Evolutionary conservation across 2,113 vertebrate genomes (phyloP).

Genomic region (Madoqua kirkii): DNA sequence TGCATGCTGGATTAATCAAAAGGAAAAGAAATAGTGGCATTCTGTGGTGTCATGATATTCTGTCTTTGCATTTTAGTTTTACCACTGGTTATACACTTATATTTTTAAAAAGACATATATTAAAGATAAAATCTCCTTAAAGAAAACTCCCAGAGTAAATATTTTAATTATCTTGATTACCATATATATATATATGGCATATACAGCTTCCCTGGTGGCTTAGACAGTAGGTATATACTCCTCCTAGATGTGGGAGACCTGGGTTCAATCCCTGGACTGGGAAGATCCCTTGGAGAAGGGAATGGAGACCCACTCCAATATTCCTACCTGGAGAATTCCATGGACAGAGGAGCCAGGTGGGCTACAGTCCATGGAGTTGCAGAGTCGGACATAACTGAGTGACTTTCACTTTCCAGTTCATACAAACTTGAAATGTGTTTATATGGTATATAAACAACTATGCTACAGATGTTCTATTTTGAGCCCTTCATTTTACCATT

Average conservation of each 20-base stretch:
- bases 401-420: neutral
- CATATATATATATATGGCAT: neutral
- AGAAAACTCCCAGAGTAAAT: neutral
- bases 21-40: neutral
- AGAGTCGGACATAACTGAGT: rapidly evolving
- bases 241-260: neutral
- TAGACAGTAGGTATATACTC: neutral
- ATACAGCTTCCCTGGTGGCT: neutral
- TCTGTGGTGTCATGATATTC: neutral
- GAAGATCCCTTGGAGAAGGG: neutral
- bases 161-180: neutral
- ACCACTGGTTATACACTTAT: neutral
- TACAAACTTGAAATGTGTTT: neutral
- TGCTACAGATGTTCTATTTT: conserved; percentile 48
- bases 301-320: neutral
- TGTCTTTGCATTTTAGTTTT: neutral
- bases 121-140: neutral
- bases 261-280: neutral
- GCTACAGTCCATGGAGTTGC: neutral
- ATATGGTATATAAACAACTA: neutral
- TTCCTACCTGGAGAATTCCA: neutral
- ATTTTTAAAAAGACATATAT: neutral
- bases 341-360: neutral
- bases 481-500: conserved; percentile 60
- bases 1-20: neutral